Evolutionary conservation across 1,140 invertebrate species (phyloP), one percentile per base, ranked within the genome.

Genomic region (Druon quercuslanigerum): DNA sequence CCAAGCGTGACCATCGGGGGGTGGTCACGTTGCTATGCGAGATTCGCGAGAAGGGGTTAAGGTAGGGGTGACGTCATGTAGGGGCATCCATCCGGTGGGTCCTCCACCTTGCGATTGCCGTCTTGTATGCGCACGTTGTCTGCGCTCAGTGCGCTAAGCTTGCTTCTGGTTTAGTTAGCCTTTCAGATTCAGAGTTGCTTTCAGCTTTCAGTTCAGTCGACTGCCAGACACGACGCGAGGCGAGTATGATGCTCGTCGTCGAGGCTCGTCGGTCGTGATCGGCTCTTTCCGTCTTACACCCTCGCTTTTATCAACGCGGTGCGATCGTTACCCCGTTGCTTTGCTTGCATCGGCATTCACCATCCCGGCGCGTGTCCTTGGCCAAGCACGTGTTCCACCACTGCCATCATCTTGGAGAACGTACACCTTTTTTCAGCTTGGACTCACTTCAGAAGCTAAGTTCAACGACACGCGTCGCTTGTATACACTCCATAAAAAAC

Each of bases 141-240:
- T 66, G 57, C 57, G 57, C 40, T 33, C 5, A 33, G 25, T 33
- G 25, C 25, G 25, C 25, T 33, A 33, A 33, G 5, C 25, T 66
- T 20, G 20, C 57, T 66, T 66, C 74, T 72, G 80, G 76, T 81
- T 75, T 70, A 33, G 77, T 72, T 83, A 75, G 77, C 81, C 81
- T 33, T 33, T 33, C 25, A 33, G 25, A 33, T 33, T 33, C 25
- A 33, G 25, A 33, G 25, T 33, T 33, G 25, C 2, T 33, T 33
- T 33, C 25, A 33, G 25, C 25, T 33, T 33, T 33, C 25, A 33
- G 25, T 33, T 80, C 84, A 87, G 86, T 87, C 79, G 80, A 77
- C 78, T 82, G 79, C 77, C 73, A 84, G 82, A 81, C 83, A 81
- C 51, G 82, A 74, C 73, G 25, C 25, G 25, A 33, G 25, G 66